These are phyloP conservation scores for Stomatorhinus ivindoensis DNA, from an alignment of 2,113 vertebrate genomes.

Conservation along the genomic window DNA sequence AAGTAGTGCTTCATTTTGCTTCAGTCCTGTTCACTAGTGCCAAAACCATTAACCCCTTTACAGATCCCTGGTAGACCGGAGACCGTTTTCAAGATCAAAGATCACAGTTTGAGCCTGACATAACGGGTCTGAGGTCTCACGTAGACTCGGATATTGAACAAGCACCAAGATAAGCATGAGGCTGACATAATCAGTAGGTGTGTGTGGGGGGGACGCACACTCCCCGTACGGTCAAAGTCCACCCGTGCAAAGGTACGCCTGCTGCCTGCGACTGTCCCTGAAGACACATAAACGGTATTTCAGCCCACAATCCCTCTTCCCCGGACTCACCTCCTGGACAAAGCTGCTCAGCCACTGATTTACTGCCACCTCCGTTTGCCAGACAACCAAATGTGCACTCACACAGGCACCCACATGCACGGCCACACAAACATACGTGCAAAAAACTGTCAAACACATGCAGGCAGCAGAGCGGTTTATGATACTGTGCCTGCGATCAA, in stretches of 20 bases:
- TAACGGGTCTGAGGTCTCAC: not conserved
- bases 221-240: not conserved
- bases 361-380: not conserved
- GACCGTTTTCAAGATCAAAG: not conserved
- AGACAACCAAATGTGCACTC: conserved; percentile 24
- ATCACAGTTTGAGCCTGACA: not conserved
- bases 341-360: not conserved
- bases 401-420: conserved; percentile 19
- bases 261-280: not conserved
- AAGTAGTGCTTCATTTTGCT: not conserved
- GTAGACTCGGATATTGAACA: not conserved
- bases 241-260: not conserved
- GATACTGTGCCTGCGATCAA: not conserved
- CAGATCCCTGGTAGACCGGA: not conserved
- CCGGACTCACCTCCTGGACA: not conserved
- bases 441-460: not conserved
- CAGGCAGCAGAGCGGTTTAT: not conserved
- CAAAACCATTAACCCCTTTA: not conserved
- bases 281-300: not conserved
- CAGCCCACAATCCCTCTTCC: not conserved
- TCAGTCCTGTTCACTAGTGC: not conserved
- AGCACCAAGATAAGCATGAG: not conserved
- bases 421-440: not conserved
- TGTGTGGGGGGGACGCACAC: not conserved
- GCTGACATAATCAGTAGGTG: not conserved